phyloP scores from a whole-genome alignment of 23 tunicate genomes.

The Phallusia fumigata region DNA sequence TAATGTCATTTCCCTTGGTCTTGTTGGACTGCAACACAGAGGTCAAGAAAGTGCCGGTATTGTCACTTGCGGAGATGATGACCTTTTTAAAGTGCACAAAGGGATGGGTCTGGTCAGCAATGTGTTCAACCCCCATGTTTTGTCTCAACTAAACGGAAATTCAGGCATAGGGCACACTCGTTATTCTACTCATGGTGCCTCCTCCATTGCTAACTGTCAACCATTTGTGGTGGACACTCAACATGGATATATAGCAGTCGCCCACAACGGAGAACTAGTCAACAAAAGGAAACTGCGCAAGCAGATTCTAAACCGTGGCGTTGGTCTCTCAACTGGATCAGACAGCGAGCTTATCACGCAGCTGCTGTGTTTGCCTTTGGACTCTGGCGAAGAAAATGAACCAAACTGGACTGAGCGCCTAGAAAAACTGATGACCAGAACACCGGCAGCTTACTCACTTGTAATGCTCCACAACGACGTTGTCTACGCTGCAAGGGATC shows the following conservation, averaged over 20 bases:
- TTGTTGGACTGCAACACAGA: conserved; percentile 79
- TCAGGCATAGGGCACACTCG: conserved; percentile 82
- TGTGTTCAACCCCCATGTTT: conserved; percentile 41
- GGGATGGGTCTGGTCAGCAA: conserved; percentile 83
- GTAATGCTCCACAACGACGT: conserved; percentile 55
- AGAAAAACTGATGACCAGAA: conserved; percentile 47
- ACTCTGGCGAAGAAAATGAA: conserved; percentile 22
- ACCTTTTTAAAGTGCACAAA: conserved; percentile 40
- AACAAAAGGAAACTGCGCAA: conserved; percentile 50
- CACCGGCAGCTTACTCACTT: conserved; percentile 70
- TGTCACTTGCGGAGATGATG: conserved; percentile 33
- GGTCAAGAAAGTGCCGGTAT: conserved; percentile 93
- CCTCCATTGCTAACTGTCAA: conserved; percentile 72
- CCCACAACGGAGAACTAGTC: conserved; percentile 87
- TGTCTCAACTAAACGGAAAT: conserved; percentile 54
- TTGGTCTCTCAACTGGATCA: conserved; percentile 72
- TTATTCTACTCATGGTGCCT: conserved; percentile 76
- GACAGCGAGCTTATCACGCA: conserved; percentile 88
- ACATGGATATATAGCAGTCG: conserved; percentile 79
- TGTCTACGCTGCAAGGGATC: conserved; percentile 78
- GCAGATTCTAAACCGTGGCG: conserved; percentile 74
- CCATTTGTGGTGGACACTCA: conserved; percentile 79
- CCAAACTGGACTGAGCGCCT: conserved; percentile 60
- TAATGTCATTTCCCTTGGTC: conserved; percentile 57
- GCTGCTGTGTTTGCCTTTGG: conserved; percentile 64